Conservation (phyloP, 2,113 vertebrate genomes). For the Motacilla alba region DNA sequence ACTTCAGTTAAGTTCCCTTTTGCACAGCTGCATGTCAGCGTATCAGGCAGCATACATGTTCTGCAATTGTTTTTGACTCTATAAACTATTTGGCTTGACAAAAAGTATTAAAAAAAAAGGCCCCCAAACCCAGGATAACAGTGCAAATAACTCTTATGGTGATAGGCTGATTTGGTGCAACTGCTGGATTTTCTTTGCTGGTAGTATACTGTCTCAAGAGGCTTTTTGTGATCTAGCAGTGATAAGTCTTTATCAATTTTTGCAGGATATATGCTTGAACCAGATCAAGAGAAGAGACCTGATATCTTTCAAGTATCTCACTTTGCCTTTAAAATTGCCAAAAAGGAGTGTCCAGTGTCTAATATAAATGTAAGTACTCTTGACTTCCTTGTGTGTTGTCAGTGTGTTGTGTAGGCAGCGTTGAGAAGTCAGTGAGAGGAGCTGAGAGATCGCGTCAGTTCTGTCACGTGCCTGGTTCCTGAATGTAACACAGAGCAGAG, state of each 20-base stretch:
- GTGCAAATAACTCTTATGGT: too few relatives aligned
- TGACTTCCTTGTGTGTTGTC: fast-evolving
- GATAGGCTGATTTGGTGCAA: not conserved
- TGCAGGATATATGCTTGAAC: slow-evolving; percentile 96
- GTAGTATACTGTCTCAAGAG: not conserved
- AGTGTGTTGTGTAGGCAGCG: not conserved
- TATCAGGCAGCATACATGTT: not conserved
- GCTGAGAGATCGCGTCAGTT: fast-evolving
- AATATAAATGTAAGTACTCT: slow-evolving; percentile 90
- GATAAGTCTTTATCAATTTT: not conserved
- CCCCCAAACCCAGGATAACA: fast-evolving
- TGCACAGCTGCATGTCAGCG: too few relatives aligned
- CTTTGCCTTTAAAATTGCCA: slow-evolving; percentile 94
- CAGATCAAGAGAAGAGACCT: slow-evolving; percentile 90
- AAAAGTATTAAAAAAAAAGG: not conserved
- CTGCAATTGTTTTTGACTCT: not conserved
- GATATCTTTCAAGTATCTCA: slow-evolving; percentile 97
- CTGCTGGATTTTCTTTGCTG: not conserved
- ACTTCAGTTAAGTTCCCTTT: not conserved
- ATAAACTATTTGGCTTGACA: not conserved
- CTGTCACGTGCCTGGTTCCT: not conserved
- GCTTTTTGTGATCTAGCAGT: not conserved
- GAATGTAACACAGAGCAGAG: not conserved
- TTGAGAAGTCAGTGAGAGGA: not conserved
- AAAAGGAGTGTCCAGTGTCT: slow-evolving; percentile 90